Evolutionary conservation across 2,797 vertebrate species (phyloP).

Genomic region (Neomorphus geoffroyi): DNA sequence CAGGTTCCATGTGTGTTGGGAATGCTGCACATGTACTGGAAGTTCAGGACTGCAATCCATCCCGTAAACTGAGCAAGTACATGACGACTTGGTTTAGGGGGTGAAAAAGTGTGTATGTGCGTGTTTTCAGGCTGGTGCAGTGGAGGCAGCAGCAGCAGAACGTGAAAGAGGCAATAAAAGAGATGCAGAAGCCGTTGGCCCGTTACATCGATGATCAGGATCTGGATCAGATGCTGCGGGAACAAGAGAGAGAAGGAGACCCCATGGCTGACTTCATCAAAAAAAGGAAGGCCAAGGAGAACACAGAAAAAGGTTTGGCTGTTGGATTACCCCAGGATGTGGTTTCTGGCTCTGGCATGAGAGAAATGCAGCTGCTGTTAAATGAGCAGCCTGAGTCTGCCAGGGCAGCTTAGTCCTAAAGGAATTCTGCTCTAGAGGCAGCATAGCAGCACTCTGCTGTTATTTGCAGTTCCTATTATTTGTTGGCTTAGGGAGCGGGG

Average conservation of each 20-base stretch:
- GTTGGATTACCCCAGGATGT: fast-evolving
- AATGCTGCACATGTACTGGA: fast-evolving
- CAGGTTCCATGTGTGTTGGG: fast-evolving
- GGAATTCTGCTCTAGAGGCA: fast-evolving
- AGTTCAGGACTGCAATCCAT: fast-evolving
- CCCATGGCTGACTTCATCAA: constrained; percentile 94
- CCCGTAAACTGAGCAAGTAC: fast-evolving
- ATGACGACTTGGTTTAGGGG: fast-evolving
- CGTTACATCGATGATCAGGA: constrained; percentile 91
- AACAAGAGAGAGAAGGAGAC: constrained; percentile 93
- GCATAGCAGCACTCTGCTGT: fast-evolving
- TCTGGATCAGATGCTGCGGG: constrained; percentile 92
- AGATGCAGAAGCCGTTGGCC: constrained; percentile 93
- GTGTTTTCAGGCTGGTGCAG: constrained; percentile 84
- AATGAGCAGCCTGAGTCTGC: fast-evolving
- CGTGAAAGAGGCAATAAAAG: constrained; percentile 85
- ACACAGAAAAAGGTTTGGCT: constrained; percentile 75
- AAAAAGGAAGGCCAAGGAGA: constrained; percentile 86
- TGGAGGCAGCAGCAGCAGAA: constrained; percentile 89
- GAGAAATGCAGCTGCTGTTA: neutral
- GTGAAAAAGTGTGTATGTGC: neutral
- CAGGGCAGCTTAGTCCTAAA: neutral
- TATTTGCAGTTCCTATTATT: fast-evolving
- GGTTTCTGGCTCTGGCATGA: neutral
- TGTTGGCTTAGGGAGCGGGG: neutral